Percentiles rank a stretch among this genome's conserved stretches.
Conservation (phyloP, 2,888 invertebrate species). For the Drosophila nr. medialis region DNA sequence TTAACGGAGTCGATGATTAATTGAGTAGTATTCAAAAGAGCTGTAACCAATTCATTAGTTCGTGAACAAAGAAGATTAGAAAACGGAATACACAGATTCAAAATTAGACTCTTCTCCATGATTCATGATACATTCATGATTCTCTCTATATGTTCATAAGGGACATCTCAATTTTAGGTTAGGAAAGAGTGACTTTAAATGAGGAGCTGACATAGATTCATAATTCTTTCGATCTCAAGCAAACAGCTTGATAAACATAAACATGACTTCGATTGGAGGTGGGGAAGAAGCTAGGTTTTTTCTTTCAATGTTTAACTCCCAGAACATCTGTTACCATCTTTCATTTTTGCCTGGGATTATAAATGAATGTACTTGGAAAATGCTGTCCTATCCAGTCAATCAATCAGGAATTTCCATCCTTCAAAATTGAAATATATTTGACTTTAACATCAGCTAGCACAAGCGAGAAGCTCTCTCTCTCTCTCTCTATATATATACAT, state of each 20-base stretch:
- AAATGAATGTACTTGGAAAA: neutral
- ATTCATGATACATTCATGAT: neutral
- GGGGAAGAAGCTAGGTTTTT: neutral
- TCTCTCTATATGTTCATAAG: neutral
- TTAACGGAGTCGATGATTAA: neutral
- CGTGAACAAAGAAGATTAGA: neutral
- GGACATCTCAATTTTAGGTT: neutral
- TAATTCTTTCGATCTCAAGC: neutral
- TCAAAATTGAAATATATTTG: neutral
- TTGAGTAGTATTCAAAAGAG: neutral
- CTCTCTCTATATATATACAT: neutral
- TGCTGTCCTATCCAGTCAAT: neutral
- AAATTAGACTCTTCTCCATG: neutral
- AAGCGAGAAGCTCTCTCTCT: neutral
- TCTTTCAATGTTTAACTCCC: neutral
- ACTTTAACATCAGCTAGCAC: neutral
- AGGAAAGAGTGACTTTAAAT: neutral
- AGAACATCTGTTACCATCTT: neutral
- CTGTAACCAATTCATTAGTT: neutral
- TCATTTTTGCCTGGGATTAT: neutral
- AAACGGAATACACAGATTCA: neutral
- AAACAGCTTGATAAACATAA: neutral
- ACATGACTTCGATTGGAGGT: neutral
- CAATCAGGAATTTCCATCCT: neutral
- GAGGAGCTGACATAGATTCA: neutral